phyloP scores from a whole-genome alignment of 1,140 invertebrate species.

The Steinernema feltiae region DNA sequence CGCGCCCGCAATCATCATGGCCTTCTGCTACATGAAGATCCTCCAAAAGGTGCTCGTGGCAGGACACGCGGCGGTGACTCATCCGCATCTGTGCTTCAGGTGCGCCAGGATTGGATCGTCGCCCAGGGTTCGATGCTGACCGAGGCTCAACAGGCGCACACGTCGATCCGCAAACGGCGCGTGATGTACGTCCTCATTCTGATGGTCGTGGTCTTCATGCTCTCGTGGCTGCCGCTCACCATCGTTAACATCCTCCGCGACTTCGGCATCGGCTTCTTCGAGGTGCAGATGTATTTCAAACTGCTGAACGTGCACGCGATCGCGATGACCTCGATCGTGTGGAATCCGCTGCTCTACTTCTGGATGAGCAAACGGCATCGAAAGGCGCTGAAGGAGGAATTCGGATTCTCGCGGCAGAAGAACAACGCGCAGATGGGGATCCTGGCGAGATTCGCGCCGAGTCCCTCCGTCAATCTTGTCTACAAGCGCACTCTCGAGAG shows the following conservation, averaged over 20 bases:
- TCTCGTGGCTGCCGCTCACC: conserved; percentile 54
- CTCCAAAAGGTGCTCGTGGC: conserved; percentile 47
- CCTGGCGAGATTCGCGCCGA: conserved; percentile 51
- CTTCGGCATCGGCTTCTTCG: conserved; percentile 37
- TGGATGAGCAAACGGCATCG: conserved; percentile 57
- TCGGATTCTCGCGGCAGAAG: conserved; percentile 49
- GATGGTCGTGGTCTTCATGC: conserved; percentile 55
- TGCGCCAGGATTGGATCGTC: conserved; percentile 55
- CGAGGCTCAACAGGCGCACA: conserved; percentile 56
- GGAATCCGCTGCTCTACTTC: conserved; percentile 57
- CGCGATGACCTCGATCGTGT: conserved; percentile 57
- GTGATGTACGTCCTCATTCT: conserved; percentile 58
- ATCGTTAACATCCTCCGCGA: conserved; percentile 53
- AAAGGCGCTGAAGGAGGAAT: conserved; percentile 55
- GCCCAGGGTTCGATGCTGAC: conserved; percentile 55
- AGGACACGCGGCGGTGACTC: not conserved
- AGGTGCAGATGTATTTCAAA: conserved; percentile 54
- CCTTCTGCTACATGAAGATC: conserved; percentile 58
- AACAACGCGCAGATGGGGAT: conserved; percentile 54
- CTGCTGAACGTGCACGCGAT: conserved; percentile 52
- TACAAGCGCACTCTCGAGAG: conserved; percentile 52
- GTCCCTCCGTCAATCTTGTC: conserved; percentile 51
- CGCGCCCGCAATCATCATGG: conserved; percentile 50
- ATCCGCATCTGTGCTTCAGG: conserved; percentile 31
- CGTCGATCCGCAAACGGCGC: conserved; percentile 52